Conservation (phyloP, 2,797 vertebrate genomes). For the Silurus aristotelis region DNA sequence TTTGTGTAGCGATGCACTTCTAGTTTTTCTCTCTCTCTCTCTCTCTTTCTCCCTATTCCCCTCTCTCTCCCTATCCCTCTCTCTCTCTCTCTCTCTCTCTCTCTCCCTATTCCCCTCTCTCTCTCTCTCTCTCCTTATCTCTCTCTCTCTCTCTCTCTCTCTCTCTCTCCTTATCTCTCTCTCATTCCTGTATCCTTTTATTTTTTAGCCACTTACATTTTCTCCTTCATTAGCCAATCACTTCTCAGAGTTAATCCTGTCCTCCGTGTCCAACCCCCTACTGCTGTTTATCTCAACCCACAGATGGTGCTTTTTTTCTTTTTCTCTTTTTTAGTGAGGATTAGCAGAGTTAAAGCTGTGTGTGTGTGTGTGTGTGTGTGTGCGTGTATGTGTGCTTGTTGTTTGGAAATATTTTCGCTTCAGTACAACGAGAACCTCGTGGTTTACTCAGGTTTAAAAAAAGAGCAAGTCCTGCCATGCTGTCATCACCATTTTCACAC, state of each 20-base stretch:
- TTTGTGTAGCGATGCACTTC: no score
- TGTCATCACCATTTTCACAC: constrained; percentile 10
- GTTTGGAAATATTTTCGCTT: constrained; percentile 28
- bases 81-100: accelerated
- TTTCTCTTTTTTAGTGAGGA: constrained; percentile 16
- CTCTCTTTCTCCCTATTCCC: not conserved
- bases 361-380: constrained; percentile 21
- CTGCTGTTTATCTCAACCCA: constrained; percentile 45
- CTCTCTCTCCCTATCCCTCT: no score
- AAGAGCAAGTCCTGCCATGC: not conserved
- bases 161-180: constrained; percentile 52
- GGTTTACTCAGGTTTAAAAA: constrained; percentile 1
- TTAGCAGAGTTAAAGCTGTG: constrained; percentile 42
- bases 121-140: not conserved
- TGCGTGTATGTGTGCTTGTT: constrained; percentile 24
- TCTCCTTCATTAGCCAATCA: constrained; percentile 48
- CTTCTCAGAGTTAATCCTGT: constrained; percentile 40
- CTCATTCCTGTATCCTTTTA: constrained; percentile 40
- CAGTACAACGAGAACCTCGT: not conserved
- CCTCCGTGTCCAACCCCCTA: constrained; percentile 16
- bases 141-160: constrained; percentile 4
- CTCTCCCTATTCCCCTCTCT: not conserved
- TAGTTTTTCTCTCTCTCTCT: not conserved
- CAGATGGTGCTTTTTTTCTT: constrained; percentile 19
- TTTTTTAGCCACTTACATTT: constrained; percentile 47